phyloP scores from a whole-genome alignment of 2,797 vertebrate genomes.

The Pterois miles region DNA sequence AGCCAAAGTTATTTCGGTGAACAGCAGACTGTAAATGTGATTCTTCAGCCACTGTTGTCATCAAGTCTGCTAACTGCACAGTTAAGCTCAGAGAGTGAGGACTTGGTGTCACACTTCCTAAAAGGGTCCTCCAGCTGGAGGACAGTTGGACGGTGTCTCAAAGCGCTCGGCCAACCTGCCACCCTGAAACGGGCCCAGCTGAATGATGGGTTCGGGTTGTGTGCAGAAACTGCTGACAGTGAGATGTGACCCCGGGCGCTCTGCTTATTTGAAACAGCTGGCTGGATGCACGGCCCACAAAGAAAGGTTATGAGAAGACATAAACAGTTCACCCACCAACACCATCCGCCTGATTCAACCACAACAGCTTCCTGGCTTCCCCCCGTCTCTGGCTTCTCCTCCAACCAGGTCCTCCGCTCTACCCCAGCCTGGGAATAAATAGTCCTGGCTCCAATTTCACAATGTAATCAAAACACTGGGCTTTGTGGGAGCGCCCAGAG shows the following conservation, averaged over 20 bases:
- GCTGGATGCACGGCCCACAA: conserved; percentile 23
- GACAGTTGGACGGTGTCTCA: not conserved
- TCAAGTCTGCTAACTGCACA: not conserved
- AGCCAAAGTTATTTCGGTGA: not conserved
- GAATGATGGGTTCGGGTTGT: conserved; percentile 4
- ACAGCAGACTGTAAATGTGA: not conserved
- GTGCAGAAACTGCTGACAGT: conserved; percentile 26
- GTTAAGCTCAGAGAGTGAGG: not conserved
- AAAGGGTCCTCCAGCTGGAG: not conserved
- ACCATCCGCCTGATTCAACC: conserved; percentile 46
- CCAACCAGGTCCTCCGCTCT: conserved; percentile 17
- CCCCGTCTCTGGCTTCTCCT: conserved; percentile 9
- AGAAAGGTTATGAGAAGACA: conserved; percentile 42
- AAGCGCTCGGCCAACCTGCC: not conserved
- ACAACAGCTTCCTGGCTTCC: conserved; percentile 45
- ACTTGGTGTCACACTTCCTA: not conserved
- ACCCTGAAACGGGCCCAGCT: not conserved
- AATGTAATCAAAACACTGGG: conserved; percentile 71
- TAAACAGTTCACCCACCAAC: conserved; percentile 43
- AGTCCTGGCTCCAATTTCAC: conserved; percentile 64
- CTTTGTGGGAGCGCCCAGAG: conserved; percentile 56
- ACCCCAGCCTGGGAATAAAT: conserved; percentile 62
- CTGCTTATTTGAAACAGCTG: conserved; percentile 44
- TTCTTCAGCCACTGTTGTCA: not conserved
- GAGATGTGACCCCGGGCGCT: not conserved